Conservation (phyloP, 1,140 invertebrate species). For the Cyrtorhinus lividipennis region DNA sequence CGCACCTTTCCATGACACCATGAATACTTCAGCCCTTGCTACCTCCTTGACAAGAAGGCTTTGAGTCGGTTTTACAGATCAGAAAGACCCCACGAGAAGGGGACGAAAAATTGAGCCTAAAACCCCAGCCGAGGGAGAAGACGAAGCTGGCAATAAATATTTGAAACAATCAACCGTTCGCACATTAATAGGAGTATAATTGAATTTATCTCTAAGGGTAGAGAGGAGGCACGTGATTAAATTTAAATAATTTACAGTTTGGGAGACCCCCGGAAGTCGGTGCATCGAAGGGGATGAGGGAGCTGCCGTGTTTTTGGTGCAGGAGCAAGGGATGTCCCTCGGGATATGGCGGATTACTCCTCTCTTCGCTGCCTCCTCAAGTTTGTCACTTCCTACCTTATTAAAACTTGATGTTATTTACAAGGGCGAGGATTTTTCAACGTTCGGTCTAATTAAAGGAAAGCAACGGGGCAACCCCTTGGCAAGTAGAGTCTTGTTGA, state of each 20-base stretch:
- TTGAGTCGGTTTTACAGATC: no score
- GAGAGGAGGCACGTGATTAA: slow-evolving; percentile 19
- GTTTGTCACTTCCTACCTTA: slow-evolving; percentile 5
- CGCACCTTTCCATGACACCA: no score
- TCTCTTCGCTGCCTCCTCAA: no score
- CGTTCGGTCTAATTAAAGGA: slow-evolving; percentile 4
- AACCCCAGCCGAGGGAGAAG: no score
- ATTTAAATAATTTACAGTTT: slow-evolving; percentile 22
- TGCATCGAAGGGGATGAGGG: slow-evolving; percentile 3
- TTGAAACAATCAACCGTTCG: slow-evolving; percentile 22
- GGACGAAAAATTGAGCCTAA: no score
- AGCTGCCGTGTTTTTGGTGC: no score
- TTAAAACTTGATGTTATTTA: slow-evolving; percentile 15
- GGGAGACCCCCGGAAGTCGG: slow-evolving; percentile 9
- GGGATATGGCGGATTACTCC: neutral
- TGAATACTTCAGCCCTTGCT: no score
- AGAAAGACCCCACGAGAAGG: no score
- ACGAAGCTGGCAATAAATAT: slow-evolving; percentile 19
- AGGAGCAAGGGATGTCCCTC: neutral
- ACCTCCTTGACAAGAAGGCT: no score
- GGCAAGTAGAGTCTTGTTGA: no score
- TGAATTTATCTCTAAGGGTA: slow-evolving; percentile 18
- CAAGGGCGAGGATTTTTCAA: slow-evolving; percentile 13
- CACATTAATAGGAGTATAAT: slow-evolving; percentile 23
- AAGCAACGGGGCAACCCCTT: neutral